Evolutionary conservation across 2,888 invertebrate species (phyloP).

Genomic region (Drosophila glabriapex): DNA sequence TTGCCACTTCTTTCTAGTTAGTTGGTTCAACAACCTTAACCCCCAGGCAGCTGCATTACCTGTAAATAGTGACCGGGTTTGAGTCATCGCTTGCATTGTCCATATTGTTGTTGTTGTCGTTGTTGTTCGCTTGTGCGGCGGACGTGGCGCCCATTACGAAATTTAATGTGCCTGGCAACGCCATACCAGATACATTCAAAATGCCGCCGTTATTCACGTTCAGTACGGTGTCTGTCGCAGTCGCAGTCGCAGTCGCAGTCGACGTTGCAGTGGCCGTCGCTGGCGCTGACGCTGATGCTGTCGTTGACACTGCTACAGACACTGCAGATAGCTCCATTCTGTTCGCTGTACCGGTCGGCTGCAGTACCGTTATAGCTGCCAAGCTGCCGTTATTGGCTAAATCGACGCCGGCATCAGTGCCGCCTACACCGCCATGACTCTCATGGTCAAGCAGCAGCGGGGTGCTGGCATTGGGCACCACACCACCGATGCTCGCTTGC

Average conservation of each 20-base stretch:
- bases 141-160: conserved; percentile 64
- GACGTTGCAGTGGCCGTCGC: not conserved
- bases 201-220: conserved; percentile 47
- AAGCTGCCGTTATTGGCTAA: conserved; percentile 6
- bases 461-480: conserved; percentile 62
- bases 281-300: conserved; percentile 16
- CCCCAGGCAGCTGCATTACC: conserved; percentile 86
- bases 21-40: not conserved
- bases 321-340: not conserved
- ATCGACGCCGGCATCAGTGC: conserved; percentile 12
- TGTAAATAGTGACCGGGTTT: conserved; percentile 95
- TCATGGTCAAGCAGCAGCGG: conserved; percentile 72
- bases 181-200: conserved; percentile 36
- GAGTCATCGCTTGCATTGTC: conserved; percentile 95
- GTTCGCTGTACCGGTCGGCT: conserved; percentile 9
- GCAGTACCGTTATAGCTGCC: conserved; percentile 35
- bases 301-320: conserved; percentile 7
- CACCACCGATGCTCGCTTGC: conserved; percentile 29
- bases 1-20: not conserved
- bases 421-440: conserved; percentile 6
- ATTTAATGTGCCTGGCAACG: conserved; percentile 64
- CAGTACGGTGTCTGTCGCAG: conserved; percentile 77
- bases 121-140: conserved; percentile 71
- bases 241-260: conserved; percentile 3
- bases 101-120: conserved; percentile 89